A percentile compares a stretch with the other conserved stretches of the same genome.
Evolutionary conservation across 2,797 vertebrate genomes (phyloP).

Genomic region (Simalia tracyae): DNA sequence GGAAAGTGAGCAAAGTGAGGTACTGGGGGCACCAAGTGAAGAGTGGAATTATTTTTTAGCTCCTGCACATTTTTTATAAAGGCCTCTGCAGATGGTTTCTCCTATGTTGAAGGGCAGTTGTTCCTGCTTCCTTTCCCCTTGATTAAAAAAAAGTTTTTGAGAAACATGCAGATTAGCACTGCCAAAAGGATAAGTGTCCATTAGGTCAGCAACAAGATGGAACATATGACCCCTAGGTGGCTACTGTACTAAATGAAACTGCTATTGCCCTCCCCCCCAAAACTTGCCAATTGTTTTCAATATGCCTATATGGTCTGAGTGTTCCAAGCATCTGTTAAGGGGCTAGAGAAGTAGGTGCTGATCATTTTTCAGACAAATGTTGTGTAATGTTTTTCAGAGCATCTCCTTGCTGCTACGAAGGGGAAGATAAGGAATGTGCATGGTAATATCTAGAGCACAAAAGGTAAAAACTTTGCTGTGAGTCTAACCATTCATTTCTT

Average conservation of each 20-base stretch:
- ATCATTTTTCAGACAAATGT: slow-evolving; percentile 37
- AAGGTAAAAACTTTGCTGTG: slow-evolving; percentile 15
- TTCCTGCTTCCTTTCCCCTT: slow-evolving; percentile 28
- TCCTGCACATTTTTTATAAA: not conserved
- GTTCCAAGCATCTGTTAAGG: slow-evolving; percentile 45
- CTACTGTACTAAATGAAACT: not conserved
- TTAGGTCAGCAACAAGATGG: not conserved
- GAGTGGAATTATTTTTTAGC: not conserved
- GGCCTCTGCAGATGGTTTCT: not conserved
- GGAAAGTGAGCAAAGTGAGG: slow-evolving; percentile 47
- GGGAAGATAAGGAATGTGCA: not conserved
- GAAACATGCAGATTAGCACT: not conserved
- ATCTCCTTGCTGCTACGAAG: not conserved
- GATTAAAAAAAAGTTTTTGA: slow-evolving; percentile 2
- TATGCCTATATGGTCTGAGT: slow-evolving; percentile 34
- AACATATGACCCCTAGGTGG: not conserved
- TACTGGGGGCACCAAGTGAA: slow-evolving; percentile 41
- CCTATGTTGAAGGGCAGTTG: slow-evolving; percentile 25
- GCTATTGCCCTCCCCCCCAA: not conserved
- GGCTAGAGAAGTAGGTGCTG: slow-evolving; percentile 21
- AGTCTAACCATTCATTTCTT: slow-evolving; percentile 4
- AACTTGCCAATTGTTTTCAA: not conserved
- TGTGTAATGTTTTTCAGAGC: slow-evolving; percentile 9
- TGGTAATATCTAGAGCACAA: not conserved
- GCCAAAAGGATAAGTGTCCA: not conserved